Evolutionary conservation across 2,113 vertebrate genomes (phyloP).

Genomic region (Anhinga anhinga): DNA sequence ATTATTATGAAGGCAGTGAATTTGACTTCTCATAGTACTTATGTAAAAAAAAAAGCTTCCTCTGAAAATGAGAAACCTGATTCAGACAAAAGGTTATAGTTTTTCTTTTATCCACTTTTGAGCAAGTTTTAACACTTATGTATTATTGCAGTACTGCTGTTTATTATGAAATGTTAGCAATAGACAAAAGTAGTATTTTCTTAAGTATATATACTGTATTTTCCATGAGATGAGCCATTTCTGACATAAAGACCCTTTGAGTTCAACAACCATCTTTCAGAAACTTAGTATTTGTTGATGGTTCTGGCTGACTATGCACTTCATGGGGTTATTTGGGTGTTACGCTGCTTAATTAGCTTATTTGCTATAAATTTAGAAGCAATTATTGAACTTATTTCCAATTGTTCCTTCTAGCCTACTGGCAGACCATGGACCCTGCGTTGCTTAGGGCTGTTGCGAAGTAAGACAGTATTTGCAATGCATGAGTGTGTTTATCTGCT

Average conservation of each 20-base stretch:
- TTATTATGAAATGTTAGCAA: background rate
- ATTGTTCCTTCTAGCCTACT: background rate
- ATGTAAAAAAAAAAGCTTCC: background rate
- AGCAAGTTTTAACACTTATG: background rate
- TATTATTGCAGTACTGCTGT: background rate
- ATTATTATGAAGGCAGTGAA: background rate
- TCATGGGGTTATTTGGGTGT: background rate
- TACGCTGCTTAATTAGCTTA: background rate
- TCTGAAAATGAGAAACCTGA: background rate
- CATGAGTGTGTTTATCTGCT: background rate
- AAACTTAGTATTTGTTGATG: background rate
- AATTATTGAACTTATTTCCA: background rate
- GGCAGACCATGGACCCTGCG: background rate
- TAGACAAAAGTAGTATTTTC: background rate
- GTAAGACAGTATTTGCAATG: background rate
- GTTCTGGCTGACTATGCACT: background rate
- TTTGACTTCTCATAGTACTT: conserved; percentile 2
- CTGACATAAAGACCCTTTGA: background rate
- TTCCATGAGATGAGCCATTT: background rate
- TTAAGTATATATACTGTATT: background rate
- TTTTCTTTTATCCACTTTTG: background rate
- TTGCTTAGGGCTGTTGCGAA: background rate
- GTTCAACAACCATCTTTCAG: background rate
- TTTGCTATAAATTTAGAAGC: background rate
- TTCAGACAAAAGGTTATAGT: background rate